These are phyloP conservation scores for Vultur gryphus DNA, from an alignment of 2,797 vertebrate species.

Conservation along the genomic window DNA sequence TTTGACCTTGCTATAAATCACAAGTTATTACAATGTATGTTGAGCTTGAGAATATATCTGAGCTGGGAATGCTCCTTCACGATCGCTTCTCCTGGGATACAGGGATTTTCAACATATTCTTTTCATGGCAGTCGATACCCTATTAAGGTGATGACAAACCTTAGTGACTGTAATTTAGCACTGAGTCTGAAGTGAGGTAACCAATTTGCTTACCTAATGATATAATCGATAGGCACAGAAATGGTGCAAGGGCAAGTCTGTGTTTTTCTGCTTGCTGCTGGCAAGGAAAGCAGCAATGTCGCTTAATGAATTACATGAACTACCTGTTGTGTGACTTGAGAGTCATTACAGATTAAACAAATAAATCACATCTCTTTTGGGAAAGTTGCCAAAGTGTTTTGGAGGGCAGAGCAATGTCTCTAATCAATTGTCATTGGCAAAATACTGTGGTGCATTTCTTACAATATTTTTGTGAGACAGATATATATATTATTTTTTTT, in stretches of 20 bases:
- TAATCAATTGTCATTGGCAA: neutral
- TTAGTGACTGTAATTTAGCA: slow-evolving; percentile 26
- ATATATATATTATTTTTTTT: neutral
- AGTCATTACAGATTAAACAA: neutral
- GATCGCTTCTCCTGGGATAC: neutral
- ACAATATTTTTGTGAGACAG: neutral
- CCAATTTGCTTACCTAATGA: slow-evolving; percentile 62
- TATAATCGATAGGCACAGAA: slow-evolving; percentile 37
- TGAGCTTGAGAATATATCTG: neutral
- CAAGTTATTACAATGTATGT: neutral
- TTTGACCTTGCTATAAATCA: neutral
- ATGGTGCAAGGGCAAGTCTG: neutral
- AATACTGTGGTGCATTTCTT: neutral
- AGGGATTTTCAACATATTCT: neutral
- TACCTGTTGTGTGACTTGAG: slow-evolving; percentile 1
- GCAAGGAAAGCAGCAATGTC: neutral
- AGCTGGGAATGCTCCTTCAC: neutral
- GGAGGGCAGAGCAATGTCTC: neutral
- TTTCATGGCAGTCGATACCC: slow-evolving; percentile 23
- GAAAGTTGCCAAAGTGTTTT: neutral
- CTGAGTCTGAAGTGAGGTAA: slow-evolving; percentile 40
- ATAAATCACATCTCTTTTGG: neutral
- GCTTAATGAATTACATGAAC: slow-evolving; percentile 31
- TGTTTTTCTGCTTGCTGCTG: slow-evolving; percentile 7
- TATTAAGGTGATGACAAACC: slow-evolving; percentile 62